A percentile compares a stretch with the other conserved stretches of the same genome.
These are phyloP conservation scores for Oscheius sp. DNA, from an alignment of 1,140 invertebrate genomes.

Conservation along the genomic window DNA sequence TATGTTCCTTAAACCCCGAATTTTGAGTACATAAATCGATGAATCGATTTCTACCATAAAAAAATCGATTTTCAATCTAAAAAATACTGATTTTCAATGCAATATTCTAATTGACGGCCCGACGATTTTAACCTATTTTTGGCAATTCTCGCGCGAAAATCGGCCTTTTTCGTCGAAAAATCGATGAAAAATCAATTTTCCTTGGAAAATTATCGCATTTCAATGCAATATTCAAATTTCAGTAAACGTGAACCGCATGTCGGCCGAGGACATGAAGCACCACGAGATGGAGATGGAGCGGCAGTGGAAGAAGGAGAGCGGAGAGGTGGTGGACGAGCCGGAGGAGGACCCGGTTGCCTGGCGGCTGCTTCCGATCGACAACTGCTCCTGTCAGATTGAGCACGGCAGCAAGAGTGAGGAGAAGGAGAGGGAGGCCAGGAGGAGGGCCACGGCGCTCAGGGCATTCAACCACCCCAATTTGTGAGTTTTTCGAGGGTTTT, in stretches of 20 bases:
- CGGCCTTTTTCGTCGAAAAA: not conserved
- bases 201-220: not conserved
- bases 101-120: too few relatives aligned
- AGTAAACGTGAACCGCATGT: constrained; percentile 24
- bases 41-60: too few relatives aligned
- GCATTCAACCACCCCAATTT: not conserved
- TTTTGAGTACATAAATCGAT: too few relatives aligned
- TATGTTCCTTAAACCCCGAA: too few relatives aligned
- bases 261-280: constrained; percentile 26
- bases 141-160: not conserved
- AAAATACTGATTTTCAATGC: too few relatives aligned
- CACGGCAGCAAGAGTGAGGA: not conserved
- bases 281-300: constrained; percentile 16
- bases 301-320: not conserved
- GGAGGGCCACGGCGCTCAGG: not conserved
- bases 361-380: not conserved
- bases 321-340: not conserved
- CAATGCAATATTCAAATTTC: not conserved
- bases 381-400: not conserved
- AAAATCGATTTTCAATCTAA: too few relatives aligned
- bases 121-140: not conserved
- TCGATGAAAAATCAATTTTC: not conserved
- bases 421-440: not conserved
- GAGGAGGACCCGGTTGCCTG: not conserved
- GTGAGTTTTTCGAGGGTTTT: not conserved